A percentile compares a stretch with the other conserved stretches of the same genome.
Evolutionary conservation across 2,888 invertebrate genomes (phyloP).

Genomic region (Drosophila affinis): DNA sequence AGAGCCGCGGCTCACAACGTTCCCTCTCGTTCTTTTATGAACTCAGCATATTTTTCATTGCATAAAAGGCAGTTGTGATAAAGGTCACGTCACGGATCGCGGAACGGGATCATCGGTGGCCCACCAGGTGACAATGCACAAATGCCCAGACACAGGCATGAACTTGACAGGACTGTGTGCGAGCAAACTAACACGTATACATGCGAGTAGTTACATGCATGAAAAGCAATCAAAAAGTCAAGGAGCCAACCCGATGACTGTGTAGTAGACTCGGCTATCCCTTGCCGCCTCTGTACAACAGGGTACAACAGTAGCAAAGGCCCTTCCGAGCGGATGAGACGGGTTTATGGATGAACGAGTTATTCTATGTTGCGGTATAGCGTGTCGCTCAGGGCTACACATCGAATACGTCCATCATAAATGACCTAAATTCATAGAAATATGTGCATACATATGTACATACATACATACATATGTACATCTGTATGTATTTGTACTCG

Average conservation of each 20-base stretch:
- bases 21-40: no score
- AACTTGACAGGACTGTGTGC: neutral
- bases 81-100: constrained; percentile 15
- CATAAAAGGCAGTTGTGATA: constrained; percentile 35
- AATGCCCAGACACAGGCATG: constrained; percentile 1
- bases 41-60: no score
- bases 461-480: constrained; percentile 1
- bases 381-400: constrained; percentile 48
- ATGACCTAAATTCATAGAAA: constrained; percentile 55
- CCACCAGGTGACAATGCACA: constrained; percentile 20
- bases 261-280: constrained; percentile 2
- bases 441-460: no score
- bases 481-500: constrained; percentile 5
- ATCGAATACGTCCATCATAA: constrained; percentile 60
- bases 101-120: neutral
- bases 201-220: constrained; percentile 20
- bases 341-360: neutral
- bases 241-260: constrained; percentile 6
- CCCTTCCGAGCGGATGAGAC: no score
- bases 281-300: no score
- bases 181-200: no score
- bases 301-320: no score
- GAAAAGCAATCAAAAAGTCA: constrained; percentile 63
- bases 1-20: no score
- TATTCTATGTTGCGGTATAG: constrained; percentile 34